These are phyloP conservation scores for Phaenicophaeus curvirostris DNA, from an alignment of 2,797 vertebrate genomes.

Conservation along the genomic window DNA sequence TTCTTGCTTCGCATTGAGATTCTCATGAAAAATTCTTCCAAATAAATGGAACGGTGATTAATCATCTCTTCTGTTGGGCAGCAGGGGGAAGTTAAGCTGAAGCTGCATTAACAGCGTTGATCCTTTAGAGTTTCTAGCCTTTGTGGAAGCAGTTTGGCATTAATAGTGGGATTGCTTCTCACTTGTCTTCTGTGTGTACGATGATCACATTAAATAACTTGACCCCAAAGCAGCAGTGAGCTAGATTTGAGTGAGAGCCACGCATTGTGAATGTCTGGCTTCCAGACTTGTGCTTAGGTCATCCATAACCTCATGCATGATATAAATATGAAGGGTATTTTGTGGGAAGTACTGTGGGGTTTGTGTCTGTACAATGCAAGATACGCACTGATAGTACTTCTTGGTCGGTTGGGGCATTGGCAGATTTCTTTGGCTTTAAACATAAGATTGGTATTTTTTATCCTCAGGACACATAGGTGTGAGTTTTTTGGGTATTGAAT, in stretches of 20 bases:
- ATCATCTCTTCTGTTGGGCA: neutral
- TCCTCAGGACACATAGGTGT: neutral
- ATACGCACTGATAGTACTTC: neutral
- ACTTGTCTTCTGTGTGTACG: neutral
- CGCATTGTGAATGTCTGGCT: neutral
- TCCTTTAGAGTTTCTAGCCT: neutral
- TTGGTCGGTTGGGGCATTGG: neutral
- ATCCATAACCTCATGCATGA: neutral
- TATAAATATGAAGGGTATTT: neutral
- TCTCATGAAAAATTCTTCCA: neutral
- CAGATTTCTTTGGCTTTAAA: neutral
- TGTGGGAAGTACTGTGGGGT: neutral
- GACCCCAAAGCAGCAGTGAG: neutral
- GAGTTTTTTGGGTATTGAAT: neutral
- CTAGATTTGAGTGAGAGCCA: neutral
- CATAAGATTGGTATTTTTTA: neutral
- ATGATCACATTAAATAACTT: neutral
- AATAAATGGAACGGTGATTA: neutral
- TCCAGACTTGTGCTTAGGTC: neutral
- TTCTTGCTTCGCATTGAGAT: neutral
- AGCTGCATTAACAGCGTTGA: neutral
- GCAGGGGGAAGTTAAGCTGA: neutral
- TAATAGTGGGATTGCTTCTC: neutral
- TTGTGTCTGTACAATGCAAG: neutral
- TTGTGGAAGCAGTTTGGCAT: neutral